Evolutionary conservation across 2,888 invertebrate genomes (phyloP).

Genomic region (Melinaea marsaeus): DNA sequence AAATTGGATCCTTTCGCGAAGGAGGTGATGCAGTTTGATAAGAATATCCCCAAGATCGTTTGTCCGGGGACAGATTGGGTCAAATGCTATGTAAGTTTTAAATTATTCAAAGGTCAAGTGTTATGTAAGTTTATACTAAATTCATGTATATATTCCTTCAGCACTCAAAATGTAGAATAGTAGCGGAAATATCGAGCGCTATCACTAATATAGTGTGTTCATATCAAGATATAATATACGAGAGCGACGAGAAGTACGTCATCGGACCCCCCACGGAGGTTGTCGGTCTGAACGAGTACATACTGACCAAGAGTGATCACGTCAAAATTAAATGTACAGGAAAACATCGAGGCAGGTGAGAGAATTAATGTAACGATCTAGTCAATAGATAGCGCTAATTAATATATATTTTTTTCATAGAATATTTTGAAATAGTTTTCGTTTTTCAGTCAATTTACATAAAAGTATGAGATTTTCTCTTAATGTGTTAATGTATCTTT

Average conservation of each 20-base stretch:
- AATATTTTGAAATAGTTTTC: conserved; percentile 57
- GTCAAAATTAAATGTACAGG: conserved; percentile 78
- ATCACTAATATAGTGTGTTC: conserved; percentile 62
- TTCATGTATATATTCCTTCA: conserved; percentile 46
- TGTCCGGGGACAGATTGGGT: conserved; percentile 89
- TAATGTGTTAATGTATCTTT: no score
- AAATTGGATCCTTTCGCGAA: conserved; percentile 77
- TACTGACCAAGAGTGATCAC: conserved; percentile 35
- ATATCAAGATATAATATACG: conserved; percentile 84
- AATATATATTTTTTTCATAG: no score
- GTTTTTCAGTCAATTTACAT: no score
- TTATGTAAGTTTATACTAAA: conserved; percentile 10
- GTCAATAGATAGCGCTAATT: background rate
- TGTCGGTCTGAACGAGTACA: conserved; percentile 25
- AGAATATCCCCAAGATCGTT: conserved; percentile 77
- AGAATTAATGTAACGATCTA: background rate
- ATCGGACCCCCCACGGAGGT: conserved; percentile 71
- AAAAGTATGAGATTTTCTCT: no score
- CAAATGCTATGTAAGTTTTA: conserved; percentile 79
- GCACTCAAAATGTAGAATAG: conserved; percentile 69
- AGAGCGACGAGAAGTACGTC: conserved; percentile 79
- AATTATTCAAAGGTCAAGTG: conserved; percentile 22
- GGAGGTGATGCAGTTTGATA: conserved; percentile 85
- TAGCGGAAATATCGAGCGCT: conserved; percentile 44
- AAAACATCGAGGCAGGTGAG: conserved; percentile 44